Evolutionary conservation across 1,140 invertebrate species (phyloP).

Genomic region (Cyphomyrmex costatus): DNA sequence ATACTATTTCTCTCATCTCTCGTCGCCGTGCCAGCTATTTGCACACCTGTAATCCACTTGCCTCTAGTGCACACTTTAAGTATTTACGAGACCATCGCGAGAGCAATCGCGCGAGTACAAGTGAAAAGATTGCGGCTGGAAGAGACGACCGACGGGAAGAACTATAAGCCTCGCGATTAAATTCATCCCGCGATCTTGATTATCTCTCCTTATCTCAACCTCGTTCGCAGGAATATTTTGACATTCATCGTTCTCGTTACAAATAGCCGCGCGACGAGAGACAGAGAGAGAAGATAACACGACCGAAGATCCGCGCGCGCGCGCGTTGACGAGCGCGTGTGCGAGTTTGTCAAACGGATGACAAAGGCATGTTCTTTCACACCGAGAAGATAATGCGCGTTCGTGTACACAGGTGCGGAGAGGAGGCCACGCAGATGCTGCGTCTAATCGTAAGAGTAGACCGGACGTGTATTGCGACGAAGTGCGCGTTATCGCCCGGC

Average conservation of each 20-base stretch:
- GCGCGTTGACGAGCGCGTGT: constrained; percentile 41
- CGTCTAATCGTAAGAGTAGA: constrained; percentile 65
- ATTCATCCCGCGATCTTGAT: constrained; percentile 29
- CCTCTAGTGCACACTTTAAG: constrained; percentile 1
- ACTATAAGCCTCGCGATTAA: constrained; percentile 39
- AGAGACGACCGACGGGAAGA: background rate
- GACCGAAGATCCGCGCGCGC: constrained; percentile 68
- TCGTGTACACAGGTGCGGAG: constrained; percentile 84
- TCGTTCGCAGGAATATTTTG: constrained; percentile 43
- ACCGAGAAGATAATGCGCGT: constrained; percentile 79
- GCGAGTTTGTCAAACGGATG: constrained; percentile 76
- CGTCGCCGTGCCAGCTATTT: constrained; percentile 25
- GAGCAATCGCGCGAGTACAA: background rate
- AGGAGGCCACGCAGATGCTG: constrained; percentile 83
- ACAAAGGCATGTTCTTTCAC: constrained; percentile 81
- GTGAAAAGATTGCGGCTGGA: constrained; percentile 21
- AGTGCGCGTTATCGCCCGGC: constrained; percentile 21
- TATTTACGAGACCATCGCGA: constrained; percentile 20
- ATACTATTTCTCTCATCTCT: constrained; percentile 34
- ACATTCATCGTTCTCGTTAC: constrained; percentile 38
- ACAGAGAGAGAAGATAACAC: background rate
- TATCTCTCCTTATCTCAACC: constrained; percentile 31
- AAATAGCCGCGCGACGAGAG: constrained; percentile 25
- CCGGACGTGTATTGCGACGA: constrained; percentile 41
- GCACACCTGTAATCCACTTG: constrained; percentile 66